phyloP scores from a whole-genome alignment of 2,888 invertebrate species.

The Holacanthella duospinosa region DNA sequence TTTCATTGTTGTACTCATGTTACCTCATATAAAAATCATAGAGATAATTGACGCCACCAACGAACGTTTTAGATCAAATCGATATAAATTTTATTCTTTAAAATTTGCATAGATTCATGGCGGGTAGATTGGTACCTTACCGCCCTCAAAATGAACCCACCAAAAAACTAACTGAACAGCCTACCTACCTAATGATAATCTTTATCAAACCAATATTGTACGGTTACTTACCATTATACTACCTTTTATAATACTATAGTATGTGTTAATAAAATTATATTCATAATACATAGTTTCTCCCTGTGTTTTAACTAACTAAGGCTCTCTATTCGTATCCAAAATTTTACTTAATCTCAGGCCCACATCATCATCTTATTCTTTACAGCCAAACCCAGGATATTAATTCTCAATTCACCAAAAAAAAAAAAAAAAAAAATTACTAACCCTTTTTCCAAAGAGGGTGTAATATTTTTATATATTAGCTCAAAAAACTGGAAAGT shows the following conservation, averaged over 20 bases:
- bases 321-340: too few species aligned
- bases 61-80: too few species aligned
- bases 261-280: too few species aligned
- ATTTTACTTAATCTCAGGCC: too few species aligned
- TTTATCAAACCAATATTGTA: neutral
- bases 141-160: conserved; percentile 6
- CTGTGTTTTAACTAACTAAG: neutral
- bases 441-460: conserved; percentile 6
- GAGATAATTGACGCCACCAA: too few species aligned
- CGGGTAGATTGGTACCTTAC: conserved; percentile 15
- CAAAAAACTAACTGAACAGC: neutral
- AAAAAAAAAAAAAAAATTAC: too few species aligned
- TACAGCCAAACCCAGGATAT: neutral
- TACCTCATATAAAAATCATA: too few species aligned
- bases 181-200: neutral
- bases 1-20: too few species aligned
- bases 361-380: neutral
- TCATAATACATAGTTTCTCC: too few species aligned
- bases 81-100: too few species aligned
- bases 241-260: too few species aligned
- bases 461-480: conserved; percentile 8
- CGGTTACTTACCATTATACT: neutral
- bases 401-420: neutral
- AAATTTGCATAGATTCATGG: conserved; percentile 9
- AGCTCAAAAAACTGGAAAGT: neutral